Percentiles rank a stretch among this genome's conserved stretches.
phyloP scores from a whole-genome alignment of 2,113 vertebrate species.

The Dipodomys spectabilis region DNA sequence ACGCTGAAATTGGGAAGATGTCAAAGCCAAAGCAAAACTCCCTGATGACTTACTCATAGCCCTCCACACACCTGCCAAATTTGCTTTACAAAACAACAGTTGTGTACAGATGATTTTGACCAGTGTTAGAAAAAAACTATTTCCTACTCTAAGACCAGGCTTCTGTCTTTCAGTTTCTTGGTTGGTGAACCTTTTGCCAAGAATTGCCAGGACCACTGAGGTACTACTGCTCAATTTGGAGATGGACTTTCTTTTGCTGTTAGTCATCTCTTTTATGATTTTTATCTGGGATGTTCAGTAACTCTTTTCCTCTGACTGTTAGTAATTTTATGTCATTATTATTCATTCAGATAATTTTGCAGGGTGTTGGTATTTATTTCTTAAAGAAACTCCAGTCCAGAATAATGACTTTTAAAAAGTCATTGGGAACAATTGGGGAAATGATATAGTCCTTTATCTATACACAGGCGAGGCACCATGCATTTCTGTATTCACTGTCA shows the following conservation, averaged over 20 bases:
- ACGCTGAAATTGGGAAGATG: slow-evolving; percentile 65
- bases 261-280: background rate
- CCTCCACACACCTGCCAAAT: slow-evolving; percentile 25
- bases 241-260: background rate
- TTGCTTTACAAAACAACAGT: background rate
- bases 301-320: background rate
- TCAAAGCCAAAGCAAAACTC: slow-evolving; percentile 68
- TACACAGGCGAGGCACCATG: no score
- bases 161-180: background rate
- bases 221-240: background rate
- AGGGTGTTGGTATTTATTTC: background rate
- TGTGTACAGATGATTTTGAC: background rate
- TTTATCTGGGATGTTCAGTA: background rate
- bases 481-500: background rate
- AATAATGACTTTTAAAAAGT: background rate
- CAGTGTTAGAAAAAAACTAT: background rate
- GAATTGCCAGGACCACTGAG: background rate
- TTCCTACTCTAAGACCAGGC: background rate
- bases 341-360: background rate
- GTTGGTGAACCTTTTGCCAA: background rate
- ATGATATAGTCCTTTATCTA: background rate
- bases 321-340: background rate
- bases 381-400: background rate
- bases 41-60: slow-evolving; percentile 27
- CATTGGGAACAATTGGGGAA: background rate